phyloP scores from a whole-genome alignment of 2,888 invertebrate genomes.

The Latheticus oryzae region DNA sequence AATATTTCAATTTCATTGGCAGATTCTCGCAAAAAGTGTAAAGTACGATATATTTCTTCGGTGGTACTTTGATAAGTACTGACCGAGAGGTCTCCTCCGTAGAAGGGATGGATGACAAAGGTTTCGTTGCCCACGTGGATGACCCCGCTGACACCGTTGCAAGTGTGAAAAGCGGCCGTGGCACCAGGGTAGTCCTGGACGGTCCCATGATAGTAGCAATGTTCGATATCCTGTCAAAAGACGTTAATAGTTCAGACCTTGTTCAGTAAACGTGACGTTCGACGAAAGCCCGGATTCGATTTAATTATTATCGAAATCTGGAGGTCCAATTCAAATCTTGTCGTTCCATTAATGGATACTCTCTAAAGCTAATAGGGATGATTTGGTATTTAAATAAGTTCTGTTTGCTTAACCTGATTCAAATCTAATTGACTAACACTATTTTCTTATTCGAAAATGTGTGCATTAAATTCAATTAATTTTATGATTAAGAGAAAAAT shows the following conservation, averaged over 20 bases:
- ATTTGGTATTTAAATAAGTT: constrained; percentile 40
- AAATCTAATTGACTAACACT: constrained; percentile 35
- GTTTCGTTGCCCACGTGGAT: constrained; percentile 98
- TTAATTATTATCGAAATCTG: constrained; percentile 38
- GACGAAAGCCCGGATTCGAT: constrained; percentile 34
- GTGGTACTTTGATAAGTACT: constrained; percentile 66
- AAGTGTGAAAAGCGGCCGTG: constrained; percentile 96
- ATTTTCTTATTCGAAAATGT: constrained; percentile 30
- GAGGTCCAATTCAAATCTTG: constrained; percentile 37
- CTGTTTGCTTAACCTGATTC: constrained; percentile 33
- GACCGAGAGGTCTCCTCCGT: constrained; percentile 96
- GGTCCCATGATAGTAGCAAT: constrained; percentile 98
- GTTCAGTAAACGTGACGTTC: constrained; percentile 32
- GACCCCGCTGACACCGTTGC: constrained; percentile 97
- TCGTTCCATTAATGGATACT: constrained; percentile 37
- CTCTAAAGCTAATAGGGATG: constrained; percentile 34
- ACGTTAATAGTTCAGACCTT: constrained; percentile 35
- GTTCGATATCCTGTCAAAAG: constrained; percentile 87
- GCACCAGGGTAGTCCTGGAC: constrained; percentile 97
- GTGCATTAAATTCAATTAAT: no score
- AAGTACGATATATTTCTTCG: constrained; percentile 1
- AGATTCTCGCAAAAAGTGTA: no score
- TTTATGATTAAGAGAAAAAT: constrained; percentile 10
- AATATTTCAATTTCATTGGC: constrained; percentile 23
- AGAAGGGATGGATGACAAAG: constrained; percentile 97